Base-by-base conservation (phyloP, 2,113 vertebrate species). In the Melanocharis versteri region DNA sequence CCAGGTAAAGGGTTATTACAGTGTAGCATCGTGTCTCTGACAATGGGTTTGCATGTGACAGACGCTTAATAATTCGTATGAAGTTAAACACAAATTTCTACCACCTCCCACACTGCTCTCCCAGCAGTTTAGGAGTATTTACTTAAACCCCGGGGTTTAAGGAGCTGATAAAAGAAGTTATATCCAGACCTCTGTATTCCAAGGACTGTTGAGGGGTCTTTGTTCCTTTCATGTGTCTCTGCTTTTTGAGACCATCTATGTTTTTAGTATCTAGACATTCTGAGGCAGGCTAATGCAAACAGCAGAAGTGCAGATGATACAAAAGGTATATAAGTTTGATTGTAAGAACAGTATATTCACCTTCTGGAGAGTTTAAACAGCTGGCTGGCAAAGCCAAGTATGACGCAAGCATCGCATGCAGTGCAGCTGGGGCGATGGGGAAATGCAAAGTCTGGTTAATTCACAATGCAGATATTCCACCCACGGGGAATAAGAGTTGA, bases 391-490 rank as follows among this genome's bases (percentile, higher is more conserved):
- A 44, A 87, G 75, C 65, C 40, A 9, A 65, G 65, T 37, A 11
- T 93, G 87, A 93, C 27, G n/a, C 92, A 92, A 91, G 75, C 87
- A 26, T 68, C 0, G 2, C 53, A 53, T 15, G n/a, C 61, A 30
- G 61, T 33, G 78, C 85, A 76, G 75, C 88, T 91, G 66, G 35
- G 82, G 54, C 57, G 8, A 93, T 84, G 78, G 84, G 90, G 96
- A 95, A 95, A 88, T 90, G 94, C 88, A 92, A 88, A 91, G 75
- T 61, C 66, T 44, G 22, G 15, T 65, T 92, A 85, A 93, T 94
- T 94, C 94, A 72, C 57, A 76, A 27, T 83, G 95, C 92, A 94
- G 82, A 90, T 93, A 88, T 69, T 88, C 86, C 88, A 92, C 95
- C 94, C 79, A 88, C 19, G 0, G 45, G 26, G 83, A 66, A n/a